These are phyloP conservation scores for Casuarius casuarius DNA, from an alignment of 2,113 vertebrate genomes.

Conservation along the genomic window DNA sequence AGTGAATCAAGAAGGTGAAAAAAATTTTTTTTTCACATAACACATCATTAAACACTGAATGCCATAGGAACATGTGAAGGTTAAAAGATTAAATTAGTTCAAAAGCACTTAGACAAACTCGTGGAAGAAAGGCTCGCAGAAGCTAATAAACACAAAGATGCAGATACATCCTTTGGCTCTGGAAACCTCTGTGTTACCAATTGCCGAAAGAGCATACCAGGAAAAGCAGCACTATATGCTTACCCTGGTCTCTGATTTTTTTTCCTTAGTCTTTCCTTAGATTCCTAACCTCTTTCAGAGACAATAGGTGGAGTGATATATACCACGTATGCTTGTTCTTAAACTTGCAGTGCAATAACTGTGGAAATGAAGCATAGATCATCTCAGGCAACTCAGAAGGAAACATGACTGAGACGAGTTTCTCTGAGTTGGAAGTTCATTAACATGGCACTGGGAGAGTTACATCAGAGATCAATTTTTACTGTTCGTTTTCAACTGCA, in stretches of 20 bases:
- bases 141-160: not conserved
- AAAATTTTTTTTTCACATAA: not conserved
- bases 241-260: not conserved
- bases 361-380: not conserved
- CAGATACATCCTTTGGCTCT: not conserved
- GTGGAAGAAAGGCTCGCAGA: not conserved
- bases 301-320: not conserved
- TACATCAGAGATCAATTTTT: not conserved
- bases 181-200: not conserved
- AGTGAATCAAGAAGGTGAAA: not conserved
- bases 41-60: not conserved
- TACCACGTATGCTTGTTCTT: not conserved
- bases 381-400: not conserved
- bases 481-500: not conserved
- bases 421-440: not conserved
- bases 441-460: not conserved
- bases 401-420: fast-evolving
- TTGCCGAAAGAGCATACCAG: not conserved
- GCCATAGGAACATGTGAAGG: not conserved
- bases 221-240: not conserved
- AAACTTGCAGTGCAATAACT: not conserved
- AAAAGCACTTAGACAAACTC: not conserved
- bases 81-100: not conserved
- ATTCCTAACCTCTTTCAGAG: not conserved
- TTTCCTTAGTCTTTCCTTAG: not conserved